Percentiles rank a stretch among this genome's conserved stretches.
phyloP scores from a whole-genome alignment of 64 coral and sea anemone species.

The Platygyra sinensis region DNA sequence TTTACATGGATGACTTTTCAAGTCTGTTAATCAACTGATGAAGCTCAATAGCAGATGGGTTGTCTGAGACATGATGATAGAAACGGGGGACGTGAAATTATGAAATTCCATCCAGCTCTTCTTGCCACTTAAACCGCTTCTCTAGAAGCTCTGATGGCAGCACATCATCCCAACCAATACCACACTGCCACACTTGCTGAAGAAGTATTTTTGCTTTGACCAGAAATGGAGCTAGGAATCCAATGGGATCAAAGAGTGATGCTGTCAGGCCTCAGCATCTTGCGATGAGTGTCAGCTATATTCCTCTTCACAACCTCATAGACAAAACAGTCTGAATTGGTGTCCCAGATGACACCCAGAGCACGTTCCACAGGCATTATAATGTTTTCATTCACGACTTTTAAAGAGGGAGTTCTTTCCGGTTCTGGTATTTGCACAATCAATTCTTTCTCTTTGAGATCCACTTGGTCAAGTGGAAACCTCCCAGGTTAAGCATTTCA shows the following conservation, averaged over 20 bases:
- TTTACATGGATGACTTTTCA: too few relatives aligned
- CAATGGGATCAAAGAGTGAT: constrained; percentile 13
- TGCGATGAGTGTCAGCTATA: background rate
- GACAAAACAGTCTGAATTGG: too few relatives aligned
- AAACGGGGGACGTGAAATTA: too few relatives aligned
- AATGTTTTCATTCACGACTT: background rate
- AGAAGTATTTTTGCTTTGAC: background rate
- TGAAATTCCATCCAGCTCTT: too few relatives aligned
- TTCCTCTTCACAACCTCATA: background rate
- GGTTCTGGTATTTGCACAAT: background rate
- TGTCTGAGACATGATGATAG: background rate
- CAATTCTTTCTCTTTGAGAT: constrained; percentile 15
- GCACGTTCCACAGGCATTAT: background rate
- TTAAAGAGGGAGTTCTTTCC: background rate
- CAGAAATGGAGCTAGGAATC: constrained; percentile 16
- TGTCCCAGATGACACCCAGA: too few relatives aligned
- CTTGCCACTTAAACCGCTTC: too few relatives aligned
- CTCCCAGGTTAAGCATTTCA: background rate
- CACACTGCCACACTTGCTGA: too few relatives aligned
- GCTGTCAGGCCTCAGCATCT: constrained; percentile 6
- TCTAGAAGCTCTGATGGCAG: too few relatives aligned
- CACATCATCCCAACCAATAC: too few relatives aligned
- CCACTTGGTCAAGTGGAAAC: constrained; percentile 21
- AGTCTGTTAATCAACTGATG: background rate
- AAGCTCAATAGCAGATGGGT: background rate